These are phyloP conservation scores for Dermolepida albohirtum DNA, from an alignment of 2,888 invertebrate genomes.

Conservation along the genomic window DNA sequence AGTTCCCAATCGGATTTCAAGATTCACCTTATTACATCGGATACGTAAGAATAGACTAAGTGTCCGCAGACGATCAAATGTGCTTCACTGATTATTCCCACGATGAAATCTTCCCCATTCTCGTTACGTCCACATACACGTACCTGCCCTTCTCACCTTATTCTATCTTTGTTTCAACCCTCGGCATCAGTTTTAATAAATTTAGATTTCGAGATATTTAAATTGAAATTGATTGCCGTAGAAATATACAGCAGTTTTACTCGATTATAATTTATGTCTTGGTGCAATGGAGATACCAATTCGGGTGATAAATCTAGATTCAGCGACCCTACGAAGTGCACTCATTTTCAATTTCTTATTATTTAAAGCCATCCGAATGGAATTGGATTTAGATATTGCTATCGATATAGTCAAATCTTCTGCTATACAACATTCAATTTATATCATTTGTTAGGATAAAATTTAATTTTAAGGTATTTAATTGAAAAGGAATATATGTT, in stretches of 20 bases:
- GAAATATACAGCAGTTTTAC: constrained; percentile 26
- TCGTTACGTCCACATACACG: neutral
- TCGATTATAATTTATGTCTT: constrained; percentile 39
- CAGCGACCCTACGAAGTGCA: constrained; percentile 22
- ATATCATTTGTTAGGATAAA: neutral
- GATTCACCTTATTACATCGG: constrained; percentile 59
- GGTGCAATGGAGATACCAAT: constrained; percentile 32
- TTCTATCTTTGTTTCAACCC: neutral
- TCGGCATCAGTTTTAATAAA: constrained; percentile 26
- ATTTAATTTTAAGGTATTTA: too few species aligned
- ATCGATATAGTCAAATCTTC: constrained; percentile 10
- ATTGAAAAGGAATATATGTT: too few species aligned
- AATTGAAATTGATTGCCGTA: constrained; percentile 42
- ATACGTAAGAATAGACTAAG: constrained; percentile 52
- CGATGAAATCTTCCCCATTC: constrained; percentile 22
- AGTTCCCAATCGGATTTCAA: constrained; percentile 61
- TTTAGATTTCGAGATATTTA: constrained; percentile 40
- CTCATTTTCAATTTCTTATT: constrained; percentile 30
- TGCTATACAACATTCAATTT: constrained; percentile 20
- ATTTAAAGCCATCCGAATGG: constrained; percentile 23
- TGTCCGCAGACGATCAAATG: constrained; percentile 46
- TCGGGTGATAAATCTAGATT: constrained; percentile 32
- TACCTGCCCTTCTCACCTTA: neutral
- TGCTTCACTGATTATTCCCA: constrained; percentile 39
- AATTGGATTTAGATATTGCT: constrained; percentile 24